A percentile compares a stretch with the other conserved stretches of the same genome.
These are phyloP conservation scores for Myotis myotis DNA, from an alignment of 2,797 vertebrate genomes.

Conservation along the genomic window DNA sequence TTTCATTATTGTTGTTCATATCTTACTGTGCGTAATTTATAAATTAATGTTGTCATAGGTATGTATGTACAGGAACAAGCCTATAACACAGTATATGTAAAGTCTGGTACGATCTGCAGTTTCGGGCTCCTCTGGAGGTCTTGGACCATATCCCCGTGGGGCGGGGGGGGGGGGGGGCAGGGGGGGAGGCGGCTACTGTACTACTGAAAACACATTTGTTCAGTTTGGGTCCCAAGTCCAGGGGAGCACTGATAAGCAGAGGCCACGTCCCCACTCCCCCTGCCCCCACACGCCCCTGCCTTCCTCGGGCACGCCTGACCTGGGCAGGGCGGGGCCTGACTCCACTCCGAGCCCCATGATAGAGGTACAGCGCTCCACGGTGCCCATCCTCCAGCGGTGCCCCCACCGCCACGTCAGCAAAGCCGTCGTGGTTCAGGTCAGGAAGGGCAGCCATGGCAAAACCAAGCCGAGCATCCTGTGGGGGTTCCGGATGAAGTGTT, in stretches of 20 bases:
- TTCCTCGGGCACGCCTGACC: conserved; percentile 44
- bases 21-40: neutral
- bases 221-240: neutral
- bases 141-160: neutral
- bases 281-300: neutral
- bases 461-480: conserved; percentile 94
- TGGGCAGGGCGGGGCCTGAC: conserved; percentile 36
- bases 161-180: too few relatives aligned
- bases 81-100: neutral
- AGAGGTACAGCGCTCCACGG: conserved; percentile 93
- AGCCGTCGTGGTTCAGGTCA: conserved; percentile 93
- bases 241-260: neutral
- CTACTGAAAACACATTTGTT: neutral
- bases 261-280: too few relatives aligned
- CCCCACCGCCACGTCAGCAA: conserved; percentile 91
- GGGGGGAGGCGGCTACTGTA: too few relatives aligned
- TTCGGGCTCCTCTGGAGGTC: neutral
- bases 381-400: conserved; percentile 95
- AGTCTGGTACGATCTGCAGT: neutral
- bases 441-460: conserved; percentile 90
- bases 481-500: conserved; percentile 86
- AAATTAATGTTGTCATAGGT: neutral
- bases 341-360: conserved; percentile 84
- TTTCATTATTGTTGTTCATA: neutral
- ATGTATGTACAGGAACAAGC: neutral